phyloP scores from a whole-genome alignment of 2,797 vertebrate species.

The Onychomys arenicola region DNA sequence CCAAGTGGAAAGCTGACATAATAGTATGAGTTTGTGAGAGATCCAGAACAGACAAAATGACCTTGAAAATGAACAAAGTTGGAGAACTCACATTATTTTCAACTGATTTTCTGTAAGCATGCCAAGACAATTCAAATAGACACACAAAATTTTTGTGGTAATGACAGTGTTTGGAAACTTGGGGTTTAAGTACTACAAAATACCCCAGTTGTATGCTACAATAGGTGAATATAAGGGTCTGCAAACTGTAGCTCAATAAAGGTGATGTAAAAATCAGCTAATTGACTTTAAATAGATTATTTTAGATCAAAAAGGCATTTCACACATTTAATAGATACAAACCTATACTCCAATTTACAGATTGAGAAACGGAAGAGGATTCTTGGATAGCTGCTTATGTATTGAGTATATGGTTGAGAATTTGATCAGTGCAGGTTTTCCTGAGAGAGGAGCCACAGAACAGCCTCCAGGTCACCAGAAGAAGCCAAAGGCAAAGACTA shows the following conservation, averaged over 20 bases:
- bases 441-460: background rate
- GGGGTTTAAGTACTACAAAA: background rate
- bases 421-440: background rate
- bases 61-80: constrained; percentile 31
- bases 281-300: constrained; percentile 7
- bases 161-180: constrained; percentile 8
- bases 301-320: constrained; percentile 37
- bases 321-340: constrained; percentile 27
- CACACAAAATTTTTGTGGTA: background rate
- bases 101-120: constrained; percentile 6
- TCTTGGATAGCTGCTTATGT: background rate
- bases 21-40: background rate
- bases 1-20: background rate
- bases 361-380: background rate
- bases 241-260: constrained; percentile 1
- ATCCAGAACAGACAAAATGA: background rate
- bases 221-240: background rate
- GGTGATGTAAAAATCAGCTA: background rate
- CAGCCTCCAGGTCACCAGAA: background rate
- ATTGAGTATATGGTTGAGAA: background rate
- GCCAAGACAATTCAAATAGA: background rate
- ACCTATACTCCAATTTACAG: background rate
- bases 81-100: background rate
- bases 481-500: constrained; percentile 48
- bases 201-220: background rate